phyloP scores from a whole-genome alignment of 35 echinoderm and acorn worm genomes.

The Acanthaster planci region DNA sequence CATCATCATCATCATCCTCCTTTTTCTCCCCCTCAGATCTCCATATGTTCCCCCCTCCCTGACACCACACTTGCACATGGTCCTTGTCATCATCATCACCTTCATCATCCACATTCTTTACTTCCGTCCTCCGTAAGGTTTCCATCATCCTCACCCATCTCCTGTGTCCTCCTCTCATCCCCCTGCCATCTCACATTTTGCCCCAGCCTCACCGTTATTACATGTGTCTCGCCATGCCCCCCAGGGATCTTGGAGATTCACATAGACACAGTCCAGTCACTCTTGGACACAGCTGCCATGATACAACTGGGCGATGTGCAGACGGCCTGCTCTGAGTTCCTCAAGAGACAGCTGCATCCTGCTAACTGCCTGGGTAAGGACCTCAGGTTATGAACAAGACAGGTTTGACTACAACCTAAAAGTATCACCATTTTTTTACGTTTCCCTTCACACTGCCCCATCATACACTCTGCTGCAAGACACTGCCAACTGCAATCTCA shows the following conservation, averaged over 20 bases:
- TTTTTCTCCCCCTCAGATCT: too few species aligned
- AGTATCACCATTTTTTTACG: too few species aligned
- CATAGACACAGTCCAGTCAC: slow-evolving; percentile 63
- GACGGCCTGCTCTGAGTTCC: slow-evolving; percentile 74
- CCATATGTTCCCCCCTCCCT: too few species aligned
- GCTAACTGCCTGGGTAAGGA: slow-evolving; percentile 75
- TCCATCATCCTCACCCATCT: neutral
- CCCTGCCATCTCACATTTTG: neutral
- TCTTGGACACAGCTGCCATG: slow-evolving; percentile 67
- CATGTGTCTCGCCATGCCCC: too few species aligned
- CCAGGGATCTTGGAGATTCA: slow-evolving; percentile 70
- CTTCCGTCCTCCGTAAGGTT: neutral
- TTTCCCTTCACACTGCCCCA: too few species aligned
- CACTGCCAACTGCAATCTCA: too few species aligned
- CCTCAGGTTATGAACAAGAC: neutral
- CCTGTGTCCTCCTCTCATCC: neutral
- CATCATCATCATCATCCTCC: too few species aligned
- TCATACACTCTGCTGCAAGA: too few species aligned
- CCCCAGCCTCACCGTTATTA: neutral
- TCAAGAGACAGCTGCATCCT: slow-evolving; percentile 82
- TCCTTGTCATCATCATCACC: neutral
- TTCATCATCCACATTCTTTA: neutral
- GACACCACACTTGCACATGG: too few species aligned
- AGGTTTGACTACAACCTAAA: neutral
- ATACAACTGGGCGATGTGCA: slow-evolving; percentile 79